phyloP scores from a whole-genome alignment of 2,113 vertebrate genomes.

The Callaeas wilsoni region DNA sequence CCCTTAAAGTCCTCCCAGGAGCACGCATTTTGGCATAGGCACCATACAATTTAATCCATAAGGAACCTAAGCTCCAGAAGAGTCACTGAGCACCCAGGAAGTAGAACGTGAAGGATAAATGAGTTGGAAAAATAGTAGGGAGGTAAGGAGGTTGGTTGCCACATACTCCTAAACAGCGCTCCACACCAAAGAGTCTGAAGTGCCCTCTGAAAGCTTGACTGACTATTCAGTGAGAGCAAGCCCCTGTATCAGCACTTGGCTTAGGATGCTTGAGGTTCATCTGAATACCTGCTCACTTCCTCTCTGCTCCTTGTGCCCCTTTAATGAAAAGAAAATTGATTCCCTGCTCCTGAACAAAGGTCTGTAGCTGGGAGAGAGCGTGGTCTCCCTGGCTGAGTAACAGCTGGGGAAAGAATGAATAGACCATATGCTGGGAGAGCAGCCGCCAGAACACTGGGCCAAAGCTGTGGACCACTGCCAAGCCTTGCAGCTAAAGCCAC shows the following conservation, averaged over 20 bases:
- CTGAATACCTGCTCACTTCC: neutral
- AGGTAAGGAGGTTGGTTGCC: neutral
- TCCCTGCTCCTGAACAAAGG: neutral
- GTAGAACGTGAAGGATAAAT: neutral
- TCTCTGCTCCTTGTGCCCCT: neutral
- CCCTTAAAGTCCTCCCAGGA: neutral
- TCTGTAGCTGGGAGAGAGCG: neutral
- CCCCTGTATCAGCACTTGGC: neutral
- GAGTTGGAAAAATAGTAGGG: neutral
- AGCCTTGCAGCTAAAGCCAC: neutral
- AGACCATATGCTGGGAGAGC: slow-evolving; percentile 28
- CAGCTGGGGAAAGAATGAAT: slow-evolving; percentile 25
- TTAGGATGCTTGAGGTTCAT: neutral
- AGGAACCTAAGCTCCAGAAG: neutral
- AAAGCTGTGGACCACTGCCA: slow-evolving; percentile 42
- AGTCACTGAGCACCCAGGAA: neutral
- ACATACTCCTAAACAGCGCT: neutral
- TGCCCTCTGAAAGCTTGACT: neutral
- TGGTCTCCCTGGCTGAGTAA: neutral
- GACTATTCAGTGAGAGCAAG: neutral
- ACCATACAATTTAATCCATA: neutral
- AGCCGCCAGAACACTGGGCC: neutral
- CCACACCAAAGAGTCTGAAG: neutral
- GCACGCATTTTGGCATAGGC: neutral
- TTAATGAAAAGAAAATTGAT: slow-evolving; percentile 1